A percentile compares a stretch with the other conserved stretches of the same genome.
phyloP scores from a whole-genome alignment of 2,797 vertebrate genomes.

The Prionace glauca region DNA sequence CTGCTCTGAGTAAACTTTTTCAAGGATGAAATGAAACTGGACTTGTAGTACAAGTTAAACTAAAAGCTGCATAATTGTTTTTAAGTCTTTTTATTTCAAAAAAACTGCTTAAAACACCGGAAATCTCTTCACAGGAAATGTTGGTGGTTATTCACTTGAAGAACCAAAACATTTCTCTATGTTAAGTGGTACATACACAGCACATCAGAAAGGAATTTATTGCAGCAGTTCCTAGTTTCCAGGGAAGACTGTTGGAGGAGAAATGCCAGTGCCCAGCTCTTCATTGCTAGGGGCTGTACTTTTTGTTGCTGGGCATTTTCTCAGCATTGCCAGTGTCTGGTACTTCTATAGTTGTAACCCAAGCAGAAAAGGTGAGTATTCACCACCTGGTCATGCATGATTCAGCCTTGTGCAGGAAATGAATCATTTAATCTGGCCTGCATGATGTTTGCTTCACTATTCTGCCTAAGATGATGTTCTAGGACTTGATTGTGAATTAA shows the following conservation, averaged over 20 bases:
- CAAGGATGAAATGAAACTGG: not conserved
- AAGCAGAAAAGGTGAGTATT: conserved; percentile 56
- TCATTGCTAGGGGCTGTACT: conserved; percentile 53
- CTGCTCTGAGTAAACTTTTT: not conserved
- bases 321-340: conserved; percentile 58
- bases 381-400: not conserved
- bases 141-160: conserved; percentile 6
- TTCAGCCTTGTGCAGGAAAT: not conserved
- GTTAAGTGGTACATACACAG: not conserved
- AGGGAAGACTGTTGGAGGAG: not conserved
- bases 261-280: not conserved
- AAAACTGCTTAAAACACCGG: not conserved
- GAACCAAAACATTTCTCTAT: not conserved
- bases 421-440: not conserved
- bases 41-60: not conserved
- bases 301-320: conserved; percentile 58
- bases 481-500: not conserved
- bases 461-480: not conserved
- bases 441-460: not conserved
- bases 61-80: not conserved
- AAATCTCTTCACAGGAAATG: not conserved
- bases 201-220: not conserved
- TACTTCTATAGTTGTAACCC: conserved; percentile 47
- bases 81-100: not conserved
- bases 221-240: conserved; percentile 1